Percentiles rank a stretch among this genome's conserved stretches.
These are phyloP conservation scores for Oxystoma pomonae DNA, from an alignment of 2,888 invertebrate species.

Conservation along the genomic window DNA sequence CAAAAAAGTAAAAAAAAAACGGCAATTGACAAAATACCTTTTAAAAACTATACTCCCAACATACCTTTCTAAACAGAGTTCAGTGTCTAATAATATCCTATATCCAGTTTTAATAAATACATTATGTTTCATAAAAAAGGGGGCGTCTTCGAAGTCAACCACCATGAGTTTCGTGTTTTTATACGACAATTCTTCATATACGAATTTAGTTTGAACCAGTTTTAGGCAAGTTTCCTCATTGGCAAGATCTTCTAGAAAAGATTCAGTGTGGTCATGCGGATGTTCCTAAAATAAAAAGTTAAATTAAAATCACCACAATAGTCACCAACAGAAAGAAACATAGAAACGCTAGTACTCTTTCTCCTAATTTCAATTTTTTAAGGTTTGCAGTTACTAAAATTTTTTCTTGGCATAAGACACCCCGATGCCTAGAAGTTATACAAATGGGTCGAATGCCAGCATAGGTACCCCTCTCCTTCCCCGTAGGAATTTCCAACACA, in stretches of 20 bases:
- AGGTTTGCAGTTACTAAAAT: too few relatives aligned
- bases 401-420: too few relatives aligned
- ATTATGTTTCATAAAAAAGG: constrained; percentile 81
- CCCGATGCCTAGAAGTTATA: too few relatives aligned
- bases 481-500: too few relatives aligned
- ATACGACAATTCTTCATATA: constrained; percentile 30
- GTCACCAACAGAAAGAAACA: too few relatives aligned
- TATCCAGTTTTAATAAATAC: constrained; percentile 83
- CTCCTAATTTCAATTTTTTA: too few relatives aligned
- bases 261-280: constrained; percentile 31
- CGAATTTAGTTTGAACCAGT: constrained; percentile 13
- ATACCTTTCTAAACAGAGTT: constrained; percentile 82
- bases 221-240: constrained; percentile 13
- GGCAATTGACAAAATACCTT: too few relatives aligned
- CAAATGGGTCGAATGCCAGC: too few relatives aligned
- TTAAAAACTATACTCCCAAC: neutral
- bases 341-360: too few relatives aligned
- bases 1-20: too few relatives aligned
- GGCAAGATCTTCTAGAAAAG: constrained; percentile 30
- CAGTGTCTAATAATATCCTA: constrained; percentile 75
- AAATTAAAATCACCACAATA: too few relatives aligned
- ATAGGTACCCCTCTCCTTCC: too few relatives aligned
- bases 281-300: constrained; percentile 3
- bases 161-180: constrained; percentile 40
- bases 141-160: constrained; percentile 58